phyloP scores from a whole-genome alignment of 2,797 vertebrate genomes.

The Natrix natrix region DNA sequence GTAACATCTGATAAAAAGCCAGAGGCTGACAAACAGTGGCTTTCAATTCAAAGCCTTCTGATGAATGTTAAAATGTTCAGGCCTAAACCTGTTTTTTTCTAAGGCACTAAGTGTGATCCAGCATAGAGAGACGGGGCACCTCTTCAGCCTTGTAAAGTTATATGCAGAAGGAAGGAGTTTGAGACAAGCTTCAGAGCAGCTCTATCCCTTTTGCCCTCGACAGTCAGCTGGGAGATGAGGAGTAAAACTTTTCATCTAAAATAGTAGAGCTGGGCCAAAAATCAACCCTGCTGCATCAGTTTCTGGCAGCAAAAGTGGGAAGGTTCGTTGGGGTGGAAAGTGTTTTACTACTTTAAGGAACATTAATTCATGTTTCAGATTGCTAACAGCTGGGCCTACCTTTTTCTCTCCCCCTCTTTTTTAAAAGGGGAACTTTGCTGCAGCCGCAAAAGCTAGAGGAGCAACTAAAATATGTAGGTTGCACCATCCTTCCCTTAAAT shows the following conservation, averaged over 20 bases:
- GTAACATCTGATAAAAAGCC: conserved; percentile 12
- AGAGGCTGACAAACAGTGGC: conserved; percentile 13
- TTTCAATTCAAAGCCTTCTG: neutral
- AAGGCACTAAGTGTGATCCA: neutral
- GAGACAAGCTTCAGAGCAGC: neutral
- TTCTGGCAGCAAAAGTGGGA: neutral
- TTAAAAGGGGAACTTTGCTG: neutral
- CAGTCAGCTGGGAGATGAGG: neutral
- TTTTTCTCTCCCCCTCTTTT: neutral
- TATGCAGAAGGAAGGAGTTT: neutral
- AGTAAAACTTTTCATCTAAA: neutral
- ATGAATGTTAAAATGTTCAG: conserved; percentile 16
- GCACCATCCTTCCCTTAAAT: too few relatives aligned
- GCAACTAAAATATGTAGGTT: too few relatives aligned
- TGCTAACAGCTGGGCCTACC: neutral
- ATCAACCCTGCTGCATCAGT: neutral
- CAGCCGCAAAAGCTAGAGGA: neutral
- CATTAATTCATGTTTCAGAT: neutral
- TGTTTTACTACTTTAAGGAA: neutral
- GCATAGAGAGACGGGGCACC: too few relatives aligned
- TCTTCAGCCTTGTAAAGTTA: neutral
- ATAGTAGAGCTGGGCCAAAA: neutral
- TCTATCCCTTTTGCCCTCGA: neutral
- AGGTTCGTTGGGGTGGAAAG: neutral
- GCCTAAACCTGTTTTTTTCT: neutral